Conservation (phyloP, 1,140 invertebrate genomes). For the Lysiphlebus fabarum region DNA sequence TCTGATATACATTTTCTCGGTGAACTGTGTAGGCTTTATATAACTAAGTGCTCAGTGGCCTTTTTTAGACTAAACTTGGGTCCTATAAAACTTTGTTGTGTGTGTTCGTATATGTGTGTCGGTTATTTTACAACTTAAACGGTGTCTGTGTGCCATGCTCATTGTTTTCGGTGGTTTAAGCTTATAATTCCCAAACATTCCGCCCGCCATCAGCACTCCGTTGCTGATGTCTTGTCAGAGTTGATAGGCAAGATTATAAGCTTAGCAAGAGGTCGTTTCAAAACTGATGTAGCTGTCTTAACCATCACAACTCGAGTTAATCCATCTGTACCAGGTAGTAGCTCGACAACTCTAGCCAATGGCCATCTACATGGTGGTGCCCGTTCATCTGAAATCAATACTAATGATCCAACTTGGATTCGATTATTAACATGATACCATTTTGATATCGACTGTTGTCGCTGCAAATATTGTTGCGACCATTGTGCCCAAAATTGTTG, state of each 20-base stretch:
- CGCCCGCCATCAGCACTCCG: no score
- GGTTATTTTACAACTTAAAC: no score
- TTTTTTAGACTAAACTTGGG: no score
- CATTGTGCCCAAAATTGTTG: slow-evolving; percentile 27
- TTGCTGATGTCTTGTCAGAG: no score
- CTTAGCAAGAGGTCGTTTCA: slow-evolving; percentile 18
- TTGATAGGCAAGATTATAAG: slow-evolving; percentile 4
- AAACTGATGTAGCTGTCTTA: slow-evolving; percentile 10
- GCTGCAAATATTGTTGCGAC: slow-evolving; percentile 11
- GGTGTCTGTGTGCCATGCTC: no score
- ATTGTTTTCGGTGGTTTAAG: no score
- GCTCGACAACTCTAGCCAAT: slow-evolving; percentile 15
- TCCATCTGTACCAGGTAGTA: slow-evolving; percentile 22
- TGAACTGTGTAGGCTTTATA: no score
- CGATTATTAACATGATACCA: slow-evolving; percentile 1
- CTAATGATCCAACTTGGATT: slow-evolving; percentile 14
- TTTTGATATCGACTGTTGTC: slow-evolving; percentile 13
- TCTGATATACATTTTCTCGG: no score
- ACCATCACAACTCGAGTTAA: slow-evolving; percentile 21
- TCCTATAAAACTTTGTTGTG: no score
- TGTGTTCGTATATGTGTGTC: no score
- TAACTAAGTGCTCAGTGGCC: no score
- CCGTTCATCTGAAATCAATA: slow-evolving; percentile 9
- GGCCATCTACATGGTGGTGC: slow-evolving; percentile 22
- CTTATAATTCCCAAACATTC: no score